Conservation (phyloP, 1,140 invertebrate genomes). For the Drosophila littoralis region DNA sequence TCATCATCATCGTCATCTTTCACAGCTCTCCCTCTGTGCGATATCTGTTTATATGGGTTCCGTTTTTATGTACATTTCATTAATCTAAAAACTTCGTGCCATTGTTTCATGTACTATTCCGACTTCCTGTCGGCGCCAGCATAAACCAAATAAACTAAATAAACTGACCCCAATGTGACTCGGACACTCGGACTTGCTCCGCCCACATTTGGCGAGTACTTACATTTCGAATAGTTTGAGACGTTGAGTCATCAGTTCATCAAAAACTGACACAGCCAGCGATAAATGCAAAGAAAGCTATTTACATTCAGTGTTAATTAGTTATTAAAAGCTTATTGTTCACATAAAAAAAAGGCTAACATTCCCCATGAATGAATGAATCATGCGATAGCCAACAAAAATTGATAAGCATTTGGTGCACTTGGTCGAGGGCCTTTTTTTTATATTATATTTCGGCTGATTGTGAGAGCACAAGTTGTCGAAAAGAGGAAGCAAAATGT, state of each 20-base stretch:
- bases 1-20: conserved; percentile 5
- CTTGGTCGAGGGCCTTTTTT: background rate
- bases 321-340: conserved; percentile 62
- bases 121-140: conserved; percentile 59
- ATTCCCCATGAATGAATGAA: conserved; percentile 39
- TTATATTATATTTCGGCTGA: background rate
- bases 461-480: conserved; percentile 14
- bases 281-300: conserved; percentile 45
- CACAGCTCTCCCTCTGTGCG: background rate
- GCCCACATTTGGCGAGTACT: conserved; percentile 34
- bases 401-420: conserved; percentile 40
- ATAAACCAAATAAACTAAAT: conserved; percentile 18
- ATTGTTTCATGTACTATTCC: conserved; percentile 59
- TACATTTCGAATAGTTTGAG: conserved; percentile 18
- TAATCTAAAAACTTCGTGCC: conserved; percentile 53
- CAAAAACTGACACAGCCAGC: conserved; percentile 25
- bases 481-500: background rate
- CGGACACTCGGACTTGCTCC: conserved; percentile 57
- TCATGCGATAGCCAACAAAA: conserved; percentile 38
- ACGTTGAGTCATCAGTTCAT: conserved; percentile 64
- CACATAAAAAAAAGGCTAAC: conserved; percentile 14
- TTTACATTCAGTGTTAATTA: conserved; percentile 63
- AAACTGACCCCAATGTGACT: conserved; percentile 66
- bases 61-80: conserved; percentile 21
- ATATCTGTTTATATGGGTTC: background rate